These are phyloP conservation scores for Labrus mixtus DNA, from an alignment of 2,113 vertebrate species.

Conservation along the genomic window DNA sequence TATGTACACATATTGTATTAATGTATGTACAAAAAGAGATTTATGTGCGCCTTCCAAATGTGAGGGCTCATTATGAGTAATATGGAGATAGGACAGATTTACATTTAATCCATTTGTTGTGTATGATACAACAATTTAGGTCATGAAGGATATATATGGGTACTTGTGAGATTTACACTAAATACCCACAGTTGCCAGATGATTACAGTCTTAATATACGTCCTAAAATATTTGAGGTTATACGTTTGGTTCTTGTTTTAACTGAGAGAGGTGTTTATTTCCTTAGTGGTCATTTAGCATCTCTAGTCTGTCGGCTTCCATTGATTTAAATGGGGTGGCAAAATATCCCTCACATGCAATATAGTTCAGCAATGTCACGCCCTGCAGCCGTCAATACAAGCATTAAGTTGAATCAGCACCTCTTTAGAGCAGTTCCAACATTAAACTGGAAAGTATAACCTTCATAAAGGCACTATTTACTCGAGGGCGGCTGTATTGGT, in stretches of 20 bases:
- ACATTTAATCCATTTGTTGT: slow-evolving; percentile 13
- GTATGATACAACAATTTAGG: neutral
- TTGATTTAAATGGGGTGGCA: neutral
- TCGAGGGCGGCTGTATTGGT: neutral
- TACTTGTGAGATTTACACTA: neutral
- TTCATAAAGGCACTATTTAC: neutral
- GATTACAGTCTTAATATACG: neutral
- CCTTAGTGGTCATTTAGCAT: neutral
- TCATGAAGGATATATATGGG: slow-evolving; percentile 1
- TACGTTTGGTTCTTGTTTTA: neutral
- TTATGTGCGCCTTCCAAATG: neutral
- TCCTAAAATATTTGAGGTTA: too few relatives aligned
- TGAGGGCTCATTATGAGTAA: neutral
- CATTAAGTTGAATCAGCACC: slow-evolving; percentile 2
- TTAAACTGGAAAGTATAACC: slow-evolving; percentile 9
- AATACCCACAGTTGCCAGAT: neutral
- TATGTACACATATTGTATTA: neutral
- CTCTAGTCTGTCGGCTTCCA: neutral
- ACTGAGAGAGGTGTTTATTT: neutral
- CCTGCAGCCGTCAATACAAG: neutral
- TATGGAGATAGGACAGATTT: neutral
- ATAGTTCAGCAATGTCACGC: neutral
- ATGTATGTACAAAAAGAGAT: slow-evolving; percentile 32
- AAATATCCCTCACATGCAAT: neutral
- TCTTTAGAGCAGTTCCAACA: slow-evolving; percentile 5